Evolutionary conservation across 1,140 invertebrate genomes (phyloP), one percentile per base, ranked within the genome.

Genomic region (Tenebrio molitor): DNA sequence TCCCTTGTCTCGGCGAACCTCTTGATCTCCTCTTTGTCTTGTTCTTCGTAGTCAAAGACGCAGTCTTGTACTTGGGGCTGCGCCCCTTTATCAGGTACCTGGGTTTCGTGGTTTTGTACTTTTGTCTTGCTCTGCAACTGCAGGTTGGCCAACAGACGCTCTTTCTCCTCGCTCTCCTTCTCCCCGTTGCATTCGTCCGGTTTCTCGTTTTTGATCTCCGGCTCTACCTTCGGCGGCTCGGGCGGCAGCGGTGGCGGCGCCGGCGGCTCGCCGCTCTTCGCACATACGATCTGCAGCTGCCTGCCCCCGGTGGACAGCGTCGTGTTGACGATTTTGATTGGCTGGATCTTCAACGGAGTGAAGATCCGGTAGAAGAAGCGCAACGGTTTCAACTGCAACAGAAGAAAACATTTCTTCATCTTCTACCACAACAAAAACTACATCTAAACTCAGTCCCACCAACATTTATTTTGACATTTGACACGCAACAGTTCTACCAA

Each of bases 341-440:
- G 81, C 65, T 79, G 76, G 6, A 82, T 77, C 58, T 81, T 81
- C 76, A 80, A 44, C 5, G 81, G 81, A 0, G 76, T 82, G 76
- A 82, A 83, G 70, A 90, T 86, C 15, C 84, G 84, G 73, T 90
- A 91, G 75, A 88, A 88, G 72, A 91, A 89, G 65, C 88, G 81
- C 86, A 91, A 88, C 0, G 89, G 89, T 58, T 86, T 87, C 65
- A 85, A 86, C 89, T 90, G 81, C 17, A 80, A 80, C 70, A 78
- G 72, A 77, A 70, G 12, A 77, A 67, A 65, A 25, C 50, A 68
- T 44, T 14, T 14, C 25, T 8, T 29, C n/a, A n/a, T n/a, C n/a
- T n/a, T n/a, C n/a, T n/a, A n/a, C n/a, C n/a, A n/a, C n/a, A n/a
- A n/a, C n/a, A n/a, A n/a, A n/a, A n/a, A n/a, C n/a, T n/a, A n/a